These are phyloP conservation scores for Origma solitaria DNA, from an alignment of 2,113 vertebrate genomes.

Conservation along the genomic window DNA sequence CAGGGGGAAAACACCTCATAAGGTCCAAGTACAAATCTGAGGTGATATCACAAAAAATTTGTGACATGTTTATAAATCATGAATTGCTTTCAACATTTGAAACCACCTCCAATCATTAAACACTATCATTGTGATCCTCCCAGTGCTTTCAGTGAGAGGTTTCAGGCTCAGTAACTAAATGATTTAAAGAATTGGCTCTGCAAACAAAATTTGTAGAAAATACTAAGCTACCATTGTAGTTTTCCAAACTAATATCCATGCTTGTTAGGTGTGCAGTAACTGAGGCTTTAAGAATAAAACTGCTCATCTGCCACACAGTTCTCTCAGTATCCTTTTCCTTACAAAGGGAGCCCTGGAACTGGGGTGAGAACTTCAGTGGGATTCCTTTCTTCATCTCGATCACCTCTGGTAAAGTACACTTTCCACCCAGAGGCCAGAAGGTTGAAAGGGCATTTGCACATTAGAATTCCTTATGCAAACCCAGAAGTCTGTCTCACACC, in stretches of 20 bases:
- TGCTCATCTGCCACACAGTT: accelerated
- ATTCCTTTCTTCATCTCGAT: background rate
- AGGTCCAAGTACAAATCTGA: background rate
- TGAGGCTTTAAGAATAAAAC: background rate
- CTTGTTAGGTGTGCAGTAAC: background rate
- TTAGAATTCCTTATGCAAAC: background rate
- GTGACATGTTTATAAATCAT: background rate
- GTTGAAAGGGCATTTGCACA: background rate
- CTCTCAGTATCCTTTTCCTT: background rate
- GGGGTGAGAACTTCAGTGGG: background rate
- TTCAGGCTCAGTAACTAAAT: background rate
- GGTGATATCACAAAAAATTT: background rate
- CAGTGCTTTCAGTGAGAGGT: background rate
- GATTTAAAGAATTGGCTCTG: background rate
- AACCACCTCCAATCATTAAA: background rate
- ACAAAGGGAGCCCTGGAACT: background rate
- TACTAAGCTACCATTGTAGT: background rate
- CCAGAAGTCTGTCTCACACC: background rate
- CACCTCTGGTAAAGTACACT: background rate
- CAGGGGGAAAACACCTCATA: accelerated
- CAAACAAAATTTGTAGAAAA: background rate
- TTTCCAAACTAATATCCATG: background rate
- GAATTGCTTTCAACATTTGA: background rate
- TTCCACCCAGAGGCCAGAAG: background rate
- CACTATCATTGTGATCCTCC: background rate